Evolutionary conservation across 92 coral and sea anemone species (phyloP), one percentile per base, ranked within the genome.

Genomic region (Desmophyllum pertusum): DNA sequence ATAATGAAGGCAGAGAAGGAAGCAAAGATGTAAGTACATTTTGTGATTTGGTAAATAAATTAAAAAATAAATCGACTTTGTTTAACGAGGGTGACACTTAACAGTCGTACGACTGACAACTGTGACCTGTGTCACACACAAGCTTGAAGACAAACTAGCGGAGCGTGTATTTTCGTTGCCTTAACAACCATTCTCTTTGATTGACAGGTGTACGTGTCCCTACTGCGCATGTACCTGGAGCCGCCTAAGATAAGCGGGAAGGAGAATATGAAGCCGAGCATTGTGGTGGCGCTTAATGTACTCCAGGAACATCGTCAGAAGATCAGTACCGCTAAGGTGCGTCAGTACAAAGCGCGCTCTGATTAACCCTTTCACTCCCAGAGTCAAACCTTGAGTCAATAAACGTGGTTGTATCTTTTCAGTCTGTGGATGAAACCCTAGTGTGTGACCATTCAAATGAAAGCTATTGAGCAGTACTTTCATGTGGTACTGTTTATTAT

Each of bases 271-370:
- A 91, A 89, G 67, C 93, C 99, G 18, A 97, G 93, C 81, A 84
- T 97, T 38, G 71, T 76, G 11, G 98, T 93, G 52, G 99, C 99
- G 14, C 77, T 97, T 63, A 90, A 88, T 72, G 92, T 97, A 43
- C 93, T 97, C 17, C 90, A 92, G 57, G 95, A 97, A 45, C 99
- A 97, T 86, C 94, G 90, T 6, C 94, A 89, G 81, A 97, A 97
- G 78, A 97, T 97, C 84, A 91, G 96, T 70, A 95, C 97, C 15
- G 95, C 96, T 25, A 94, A 97, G 98, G 99, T 94, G n/a, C n/a
- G n/a, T n/a, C n/a, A n/a, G n/a, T n/a, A 48, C 1, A 48, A 48
- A 3, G 53, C 53, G 5, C 53, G 19, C 53, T 48, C 21, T 48
- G 53, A 48, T 48, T 48, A 6, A 21, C 1, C 17, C 1, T n/a